Evolutionary conservation across 2,888 invertebrate genomes (phyloP), one percentile per base, ranked within the genome.

Genomic region (Luperina testacea): DNA sequence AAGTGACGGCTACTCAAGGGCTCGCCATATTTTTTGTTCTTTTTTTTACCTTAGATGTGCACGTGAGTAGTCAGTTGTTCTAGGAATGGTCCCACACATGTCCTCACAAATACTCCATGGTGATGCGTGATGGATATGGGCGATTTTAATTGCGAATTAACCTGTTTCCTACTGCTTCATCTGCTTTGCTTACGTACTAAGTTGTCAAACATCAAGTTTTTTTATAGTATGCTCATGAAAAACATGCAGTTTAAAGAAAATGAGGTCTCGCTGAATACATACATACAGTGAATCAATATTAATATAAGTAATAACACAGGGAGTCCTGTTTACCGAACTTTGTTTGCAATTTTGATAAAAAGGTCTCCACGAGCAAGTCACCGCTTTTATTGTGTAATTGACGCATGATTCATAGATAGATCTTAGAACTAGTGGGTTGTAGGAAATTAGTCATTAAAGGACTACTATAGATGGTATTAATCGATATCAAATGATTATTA

Each of bases 31-130:
- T 72, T 87, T 61, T 91, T 90, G 87, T 90, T 92, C 92, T 94
- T 93, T 94, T 94, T 88, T 78, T 78, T 75, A 77, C 76, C 85
- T 87, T 95, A 94, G 92, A 93, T 95, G 94, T 88, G 91, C 95
- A 95, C 93, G 93, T 96, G 95, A 93, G 77, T 73, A 51, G 82
- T 86, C 85, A 87, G 88, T 92, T 92, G 91, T 96, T 96, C 95
- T 96, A 95, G 93, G 96, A 96, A 96, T 90, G 90, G 90, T 87
- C 88, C 87, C 89, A 90, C 95, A 95, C 92, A 95, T 95, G 96
- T 91, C 92, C 90, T 87, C 85, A 81, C 78, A 77, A 78, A 86
- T 80, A 86, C 73, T 72, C 65, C 61, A 74, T 77, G 70, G 65
- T 75, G 70, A 75, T 78, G 68, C 53, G 69, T 81, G 75, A 83